These are phyloP conservation scores for Pituophis catenifer DNA, from an alignment of 2,113 vertebrate genomes.

Conservation along the genomic window DNA sequence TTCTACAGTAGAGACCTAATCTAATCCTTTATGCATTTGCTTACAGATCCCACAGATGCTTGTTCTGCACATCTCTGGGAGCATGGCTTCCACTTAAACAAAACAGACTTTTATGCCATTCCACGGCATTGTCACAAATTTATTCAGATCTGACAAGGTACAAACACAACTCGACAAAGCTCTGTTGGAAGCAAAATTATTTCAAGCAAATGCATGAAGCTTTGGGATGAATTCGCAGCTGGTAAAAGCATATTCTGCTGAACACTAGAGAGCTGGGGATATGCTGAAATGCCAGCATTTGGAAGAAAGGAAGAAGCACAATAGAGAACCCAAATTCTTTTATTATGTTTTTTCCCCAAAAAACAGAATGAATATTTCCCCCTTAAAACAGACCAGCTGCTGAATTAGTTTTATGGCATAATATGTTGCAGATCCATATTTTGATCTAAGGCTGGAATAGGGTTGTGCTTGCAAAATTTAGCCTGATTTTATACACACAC, in stretches of 20 bases:
- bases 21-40: neutral
- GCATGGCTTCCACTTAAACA: neutral
- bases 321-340: neutral
- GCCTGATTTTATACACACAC: too few species aligned
- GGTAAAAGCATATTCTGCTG: neutral
- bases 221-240: conserved; percentile 3
- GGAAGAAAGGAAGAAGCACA: neutral
- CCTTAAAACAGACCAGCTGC: neutral
- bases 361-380: neutral
- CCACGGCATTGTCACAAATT: neutral
- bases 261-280: neutral
- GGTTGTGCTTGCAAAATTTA: neutral
- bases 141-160: conserved; percentile 2
- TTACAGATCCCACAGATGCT: neutral
- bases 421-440: neutral
- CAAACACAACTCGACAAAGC: neutral
- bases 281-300: neutral
- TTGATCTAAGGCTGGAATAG: neutral
- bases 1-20: neutral
- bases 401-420: neutral
- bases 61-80: neutral
- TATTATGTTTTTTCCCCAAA: neutral
- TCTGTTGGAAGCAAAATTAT: conserved; percentile 20
- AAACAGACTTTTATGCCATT: neutral
- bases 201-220: neutral